Conservation (phyloP, 2,888 invertebrate species). For the Mamestra brassicae region DNA sequence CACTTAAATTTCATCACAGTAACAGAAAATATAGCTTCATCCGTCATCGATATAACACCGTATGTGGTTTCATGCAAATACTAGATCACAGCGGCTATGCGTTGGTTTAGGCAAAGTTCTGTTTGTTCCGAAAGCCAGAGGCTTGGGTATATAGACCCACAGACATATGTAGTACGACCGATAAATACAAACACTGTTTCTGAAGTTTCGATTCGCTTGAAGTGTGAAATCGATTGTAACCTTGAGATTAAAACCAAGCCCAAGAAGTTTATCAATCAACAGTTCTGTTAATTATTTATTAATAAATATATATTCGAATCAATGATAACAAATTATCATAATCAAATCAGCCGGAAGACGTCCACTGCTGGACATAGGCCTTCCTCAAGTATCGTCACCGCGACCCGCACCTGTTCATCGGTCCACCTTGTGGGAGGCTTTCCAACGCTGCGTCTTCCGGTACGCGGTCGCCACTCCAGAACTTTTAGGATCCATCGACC, state of each 20-base stretch:
- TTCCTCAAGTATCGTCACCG: no score
- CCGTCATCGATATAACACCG: not conserved
- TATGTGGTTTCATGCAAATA: slow-evolving; percentile 41
- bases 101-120: slow-evolving; percentile 41
- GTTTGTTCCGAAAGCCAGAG: slow-evolving; percentile 42
- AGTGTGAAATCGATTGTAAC: not conserved
- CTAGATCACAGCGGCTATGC: slow-evolving; percentile 27
- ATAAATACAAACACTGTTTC: slow-evolving; percentile 19
- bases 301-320: no score
- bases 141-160: slow-evolving; percentile 18
- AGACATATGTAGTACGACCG: not conserved
- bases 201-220: slow-evolving; percentile 25
- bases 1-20: not conserved
- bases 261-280: not conserved
- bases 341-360: no score
- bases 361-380: no score
- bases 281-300: no score
- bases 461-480: no score
- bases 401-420: no score
- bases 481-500: no score
- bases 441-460: no score
- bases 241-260: slow-evolving; percentile 7
- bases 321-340: no score
- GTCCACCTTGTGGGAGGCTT: no score
- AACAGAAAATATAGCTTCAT: not conserved